Conservation (phyloP, 2,888 invertebrate species). For the Acanthosepion lycidas region DNA sequence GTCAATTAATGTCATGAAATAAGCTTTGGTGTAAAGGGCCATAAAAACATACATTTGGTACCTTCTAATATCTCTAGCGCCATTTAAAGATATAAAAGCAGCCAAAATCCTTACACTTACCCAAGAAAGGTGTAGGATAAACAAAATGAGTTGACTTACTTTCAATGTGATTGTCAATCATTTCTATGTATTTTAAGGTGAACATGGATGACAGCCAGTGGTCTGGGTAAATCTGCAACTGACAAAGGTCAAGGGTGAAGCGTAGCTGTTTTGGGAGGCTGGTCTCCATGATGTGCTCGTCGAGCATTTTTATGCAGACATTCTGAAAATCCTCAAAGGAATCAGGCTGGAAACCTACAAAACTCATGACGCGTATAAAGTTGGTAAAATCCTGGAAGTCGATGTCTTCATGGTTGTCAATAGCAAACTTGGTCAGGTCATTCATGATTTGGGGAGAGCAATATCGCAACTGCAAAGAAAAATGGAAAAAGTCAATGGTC, state of each 20-base stretch:
- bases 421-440: conserved; percentile 50
- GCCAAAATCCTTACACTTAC: no score
- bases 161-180: conserved; percentile 54
- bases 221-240: conserved; percentile 56
- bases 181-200: conserved; percentile 56
- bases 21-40: no score
- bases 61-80: no score
- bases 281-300: conserved; percentile 38
- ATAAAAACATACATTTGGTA: no score
- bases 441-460: conserved; percentile 54
- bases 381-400: conserved; percentile 36
- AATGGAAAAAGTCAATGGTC: background rate
- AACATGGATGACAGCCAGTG: conserved; percentile 53
- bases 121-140: background rate
- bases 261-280: conserved; percentile 49
- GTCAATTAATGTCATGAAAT: no score
- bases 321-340: conserved; percentile 51
- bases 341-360: conserved; percentile 53
- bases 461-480: conserved; percentile 47
- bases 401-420: conserved; percentile 46
- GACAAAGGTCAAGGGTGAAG: conserved; percentile 51
- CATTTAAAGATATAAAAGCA: no score
- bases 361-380: conserved; percentile 41
- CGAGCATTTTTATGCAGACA: conserved; percentile 48
- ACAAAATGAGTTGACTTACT: conserved; percentile 50